Conservation (phyloP, 2,888 invertebrate species). For the Sarcophaga variegata region DNA sequence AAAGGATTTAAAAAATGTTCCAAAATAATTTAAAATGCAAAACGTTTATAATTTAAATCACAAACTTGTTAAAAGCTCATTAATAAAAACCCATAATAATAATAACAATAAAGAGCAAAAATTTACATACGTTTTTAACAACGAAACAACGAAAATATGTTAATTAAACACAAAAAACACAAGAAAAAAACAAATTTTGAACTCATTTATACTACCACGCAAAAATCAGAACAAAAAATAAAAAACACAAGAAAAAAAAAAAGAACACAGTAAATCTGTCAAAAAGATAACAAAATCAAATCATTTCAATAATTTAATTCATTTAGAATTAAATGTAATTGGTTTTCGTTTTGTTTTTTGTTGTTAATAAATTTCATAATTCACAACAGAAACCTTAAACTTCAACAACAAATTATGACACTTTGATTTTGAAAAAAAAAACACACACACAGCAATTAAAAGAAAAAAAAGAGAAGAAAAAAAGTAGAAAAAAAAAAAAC, state of each 20-base stretch:
- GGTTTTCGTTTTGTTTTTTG: neutral
- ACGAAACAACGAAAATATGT: slow-evolving; percentile 52
- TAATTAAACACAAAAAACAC: slow-evolving; percentile 48
- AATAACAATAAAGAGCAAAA: slow-evolving; percentile 19
- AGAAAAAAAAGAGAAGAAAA: slow-evolving; percentile 3
- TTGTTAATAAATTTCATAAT: slow-evolving; percentile 42
- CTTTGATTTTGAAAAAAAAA: slow-evolving; percentile 29
- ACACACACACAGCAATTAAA: slow-evolving; percentile 27
- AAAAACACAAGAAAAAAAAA: neutral
- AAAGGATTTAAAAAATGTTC: too few relatives aligned
- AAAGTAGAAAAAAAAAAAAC: slow-evolving; percentile 11
- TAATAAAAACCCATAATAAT: slow-evolving; percentile 32
- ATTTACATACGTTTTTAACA: slow-evolving; percentile 35
- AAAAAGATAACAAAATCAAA: slow-evolving; percentile 35
- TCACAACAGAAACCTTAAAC: slow-evolving; percentile 59
- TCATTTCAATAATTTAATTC: too few relatives aligned
- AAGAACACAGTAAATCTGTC: slow-evolving; percentile 10
- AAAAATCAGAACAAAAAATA: slow-evolving; percentile 10
- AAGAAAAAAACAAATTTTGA: slow-evolving; percentile 46
- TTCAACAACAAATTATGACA: slow-evolving; percentile 66
- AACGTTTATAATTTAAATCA: slow-evolving; percentile 59
- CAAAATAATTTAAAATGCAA: slow-evolving; percentile 44
- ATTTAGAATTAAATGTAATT: too few relatives aligned
- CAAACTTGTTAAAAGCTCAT: slow-evolving; percentile 62
- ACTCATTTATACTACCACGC: slow-evolving; percentile 8